Evolutionary conservation across 2,113 vertebrate species (phyloP).

Genomic region (Gasterosteus nipponicus): DNA sequence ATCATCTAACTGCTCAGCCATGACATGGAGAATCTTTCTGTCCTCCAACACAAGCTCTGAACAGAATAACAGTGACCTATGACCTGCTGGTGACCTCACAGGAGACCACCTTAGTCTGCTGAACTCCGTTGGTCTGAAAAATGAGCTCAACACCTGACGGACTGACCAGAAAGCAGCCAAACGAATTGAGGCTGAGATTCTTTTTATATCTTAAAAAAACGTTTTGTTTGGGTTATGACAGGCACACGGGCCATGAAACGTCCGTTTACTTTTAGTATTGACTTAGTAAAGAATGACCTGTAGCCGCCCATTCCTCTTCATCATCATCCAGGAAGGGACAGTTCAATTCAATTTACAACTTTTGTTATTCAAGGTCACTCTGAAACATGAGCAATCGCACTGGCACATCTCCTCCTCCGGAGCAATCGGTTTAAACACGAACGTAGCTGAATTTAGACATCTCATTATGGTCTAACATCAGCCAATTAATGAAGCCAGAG

Average conservation of each 20-base stretch:
- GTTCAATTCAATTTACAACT: not conserved
- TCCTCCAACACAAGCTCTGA: not conserved
- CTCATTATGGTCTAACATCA: not conserved
- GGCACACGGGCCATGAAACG: too few species aligned
- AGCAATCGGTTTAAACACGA: not conserved
- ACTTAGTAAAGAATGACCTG: not conserved
- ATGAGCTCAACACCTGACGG: not conserved
- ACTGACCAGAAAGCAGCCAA: not conserved
- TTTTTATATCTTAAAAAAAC: not conserved
- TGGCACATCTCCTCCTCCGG: not conserved
- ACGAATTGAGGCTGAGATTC: not conserved
- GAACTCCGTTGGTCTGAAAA: not conserved
- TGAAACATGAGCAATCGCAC: not conserved
- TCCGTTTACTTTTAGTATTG: not conserved
- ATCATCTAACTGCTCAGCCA: too few species aligned
- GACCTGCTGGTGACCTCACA: not conserved
- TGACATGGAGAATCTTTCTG: too few species aligned
- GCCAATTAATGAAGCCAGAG: conserved; percentile 6
- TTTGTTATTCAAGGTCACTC: not conserved
- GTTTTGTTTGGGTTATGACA: not conserved
- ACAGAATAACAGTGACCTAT: too few species aligned
- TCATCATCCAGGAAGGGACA: not conserved
- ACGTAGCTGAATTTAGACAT: not conserved
- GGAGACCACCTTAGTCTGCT: not conserved
- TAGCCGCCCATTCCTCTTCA: not conserved